These are phyloP conservation scores for Sylvilagus bachmani DNA, from an alignment of 2,113 vertebrate species.

Conservation along the genomic window DNA sequence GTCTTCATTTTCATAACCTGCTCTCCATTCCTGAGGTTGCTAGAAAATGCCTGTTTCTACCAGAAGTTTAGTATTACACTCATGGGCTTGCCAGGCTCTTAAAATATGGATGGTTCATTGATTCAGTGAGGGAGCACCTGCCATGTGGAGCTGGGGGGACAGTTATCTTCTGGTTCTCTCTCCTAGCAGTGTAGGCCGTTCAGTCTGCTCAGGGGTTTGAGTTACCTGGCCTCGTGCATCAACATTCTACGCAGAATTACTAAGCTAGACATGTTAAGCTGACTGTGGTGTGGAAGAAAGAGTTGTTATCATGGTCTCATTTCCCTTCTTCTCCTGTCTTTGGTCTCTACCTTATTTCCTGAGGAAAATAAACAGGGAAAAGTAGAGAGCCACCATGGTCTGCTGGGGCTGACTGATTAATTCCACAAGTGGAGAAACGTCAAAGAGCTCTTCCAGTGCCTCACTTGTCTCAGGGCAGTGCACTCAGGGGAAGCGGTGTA, in stretches of 20 bases:
- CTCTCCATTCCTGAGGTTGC: background rate
- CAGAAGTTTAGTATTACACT: background rate
- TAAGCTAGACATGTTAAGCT: background rate
- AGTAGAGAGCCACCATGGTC: background rate
- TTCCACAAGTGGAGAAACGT: background rate
- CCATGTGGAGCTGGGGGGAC: background rate
- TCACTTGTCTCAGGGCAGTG: background rate
- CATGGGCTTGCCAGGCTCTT: background rate
- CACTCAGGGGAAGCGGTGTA: background rate
- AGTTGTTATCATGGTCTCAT: background rate
- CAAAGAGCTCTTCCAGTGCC: background rate
- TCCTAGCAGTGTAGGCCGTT: background rate
- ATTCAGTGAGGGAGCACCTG: background rate
- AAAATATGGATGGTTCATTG: background rate
- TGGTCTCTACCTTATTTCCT: background rate
- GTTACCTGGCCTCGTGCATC: background rate
- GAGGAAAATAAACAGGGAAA: background rate
- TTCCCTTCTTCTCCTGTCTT: background rate
- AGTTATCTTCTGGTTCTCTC: background rate
- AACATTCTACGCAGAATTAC: background rate
- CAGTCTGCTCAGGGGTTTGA: background rate
- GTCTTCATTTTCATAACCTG: conserved; percentile 45
- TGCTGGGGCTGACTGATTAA: background rate
- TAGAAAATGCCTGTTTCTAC: conserved; percentile 38
- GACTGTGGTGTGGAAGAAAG: background rate